phyloP scores from a whole-genome alignment of 2,888 invertebrate genomes.

The Apoda limacodes region DNA sequence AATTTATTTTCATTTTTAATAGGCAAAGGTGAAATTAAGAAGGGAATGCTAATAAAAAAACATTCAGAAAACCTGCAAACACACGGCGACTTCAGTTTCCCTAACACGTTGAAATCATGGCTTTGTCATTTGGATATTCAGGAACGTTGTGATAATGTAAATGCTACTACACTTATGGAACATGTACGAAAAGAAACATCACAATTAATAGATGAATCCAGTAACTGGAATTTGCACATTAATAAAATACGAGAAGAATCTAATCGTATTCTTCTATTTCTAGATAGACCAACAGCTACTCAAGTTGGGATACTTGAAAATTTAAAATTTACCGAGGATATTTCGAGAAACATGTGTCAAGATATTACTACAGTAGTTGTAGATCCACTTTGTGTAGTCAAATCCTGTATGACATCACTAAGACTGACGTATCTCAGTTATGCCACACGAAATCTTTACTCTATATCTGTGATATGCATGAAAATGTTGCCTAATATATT shows the following conservation, averaged over 20 bases:
- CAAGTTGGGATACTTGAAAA: slow-evolving; percentile 33
- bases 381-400: slow-evolving; percentile 32
- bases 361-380: slow-evolving; percentile 23
- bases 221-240: slow-evolving; percentile 57
- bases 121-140: slow-evolving; percentile 32
- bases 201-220: slow-evolving; percentile 47
- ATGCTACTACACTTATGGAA: slow-evolving; percentile 28
- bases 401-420: slow-evolving; percentile 35
- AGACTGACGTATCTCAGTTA: slow-evolving; percentile 36
- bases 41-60: slow-evolving; percentile 58
- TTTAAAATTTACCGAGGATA: slow-evolving; percentile 26
- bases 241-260: slow-evolving; percentile 42
- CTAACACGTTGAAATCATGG: slow-evolving; percentile 70
- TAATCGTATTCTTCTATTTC: slow-evolving; percentile 59
- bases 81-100: slow-evolving; percentile 76
- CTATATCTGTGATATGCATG: not conserved
- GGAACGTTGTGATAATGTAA: slow-evolving; percentile 15
- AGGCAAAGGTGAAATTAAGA: slow-evolving; percentile 21
- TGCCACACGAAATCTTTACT: slow-evolving; percentile 37
- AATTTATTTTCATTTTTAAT: slow-evolving; percentile 34
- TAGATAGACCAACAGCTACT: slow-evolving; percentile 50
- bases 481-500: slow-evolving; percentile 20
- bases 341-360: slow-evolving; percentile 25
- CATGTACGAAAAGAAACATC: slow-evolving; percentile 35
- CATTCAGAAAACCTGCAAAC: slow-evolving; percentile 67